Evolutionary conservation across 2,797 vertebrate genomes (phyloP).

Genomic region (Thunnus albacares): DNA sequence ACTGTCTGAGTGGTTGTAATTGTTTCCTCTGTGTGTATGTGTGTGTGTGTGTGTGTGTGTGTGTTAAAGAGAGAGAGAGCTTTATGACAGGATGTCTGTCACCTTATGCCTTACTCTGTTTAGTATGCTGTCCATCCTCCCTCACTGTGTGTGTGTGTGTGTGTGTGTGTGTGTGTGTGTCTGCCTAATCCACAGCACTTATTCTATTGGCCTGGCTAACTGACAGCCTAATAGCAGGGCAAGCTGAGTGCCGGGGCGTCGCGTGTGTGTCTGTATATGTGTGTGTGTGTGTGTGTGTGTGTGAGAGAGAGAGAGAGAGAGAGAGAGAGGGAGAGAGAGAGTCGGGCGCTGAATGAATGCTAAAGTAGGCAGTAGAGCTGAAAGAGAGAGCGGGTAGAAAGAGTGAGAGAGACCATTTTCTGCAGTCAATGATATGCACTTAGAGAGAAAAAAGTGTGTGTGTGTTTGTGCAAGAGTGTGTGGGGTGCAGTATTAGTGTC

Average conservation of each 20-base stretch:
- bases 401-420: slow-evolving; percentile 10
- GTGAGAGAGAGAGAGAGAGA: background rate
- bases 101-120: slow-evolving; percentile 68
- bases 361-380: slow-evolving; percentile 25
- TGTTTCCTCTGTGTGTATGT: slow-evolving; percentile 49
- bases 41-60: slow-evolving; percentile 36
- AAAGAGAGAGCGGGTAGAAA: slow-evolving; percentile 19
- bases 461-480: slow-evolving; percentile 15
- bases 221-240: slow-evolving; percentile 79
- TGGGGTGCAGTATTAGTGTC: background rate
- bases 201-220: slow-evolving; percentile 83
- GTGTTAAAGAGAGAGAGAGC: slow-evolving; percentile 37
- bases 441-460: slow-evolving; percentile 3
- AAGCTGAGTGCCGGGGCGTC: slow-evolving; percentile 50
- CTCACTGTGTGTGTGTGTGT: slow-evolving; percentile 15
- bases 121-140: slow-evolving; percentile 75
- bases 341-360: slow-evolving; percentile 33
- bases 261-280: slow-evolving; percentile 2
- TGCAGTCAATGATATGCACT: slow-evolving; percentile 38
- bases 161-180: slow-evolving; percentile 35
- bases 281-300: slow-evolving; percentile 26
- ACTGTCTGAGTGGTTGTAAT: slow-evolving; percentile 73
- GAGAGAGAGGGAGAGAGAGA: background rate
- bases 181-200: slow-evolving; percentile 78
- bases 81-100: slow-evolving; percentile 74